A percentile compares a stretch with the other conserved stretches of the same genome.
phyloP scores from a whole-genome alignment of 2,888 invertebrate genomes.

The Caenorhabditis sp. region DNA sequence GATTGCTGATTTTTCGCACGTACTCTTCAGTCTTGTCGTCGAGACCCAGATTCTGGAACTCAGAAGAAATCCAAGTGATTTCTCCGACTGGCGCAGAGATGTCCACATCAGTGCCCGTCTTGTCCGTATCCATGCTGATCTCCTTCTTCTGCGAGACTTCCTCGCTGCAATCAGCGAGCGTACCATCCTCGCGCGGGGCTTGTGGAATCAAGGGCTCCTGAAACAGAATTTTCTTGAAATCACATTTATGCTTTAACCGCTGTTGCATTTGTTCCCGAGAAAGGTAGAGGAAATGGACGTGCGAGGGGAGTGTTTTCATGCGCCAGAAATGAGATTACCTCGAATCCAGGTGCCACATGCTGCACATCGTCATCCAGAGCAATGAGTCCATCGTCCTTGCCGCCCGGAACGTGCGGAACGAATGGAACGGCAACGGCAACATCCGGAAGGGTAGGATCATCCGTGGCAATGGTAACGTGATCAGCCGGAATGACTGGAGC shows the following conservation, averaged over 20 bases:
- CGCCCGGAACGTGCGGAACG: slow-evolving; percentile 15
- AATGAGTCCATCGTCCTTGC: slow-evolving; percentile 24
- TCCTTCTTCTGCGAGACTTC: slow-evolving; percentile 30
- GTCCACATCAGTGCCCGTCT: slow-evolving; percentile 1
- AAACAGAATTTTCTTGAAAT: not conserved
- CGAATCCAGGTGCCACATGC: slow-evolving; percentile 39
- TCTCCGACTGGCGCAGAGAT: slow-evolving; percentile 23
- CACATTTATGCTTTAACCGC: too few species aligned
- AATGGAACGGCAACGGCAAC: slow-evolving; percentile 33
- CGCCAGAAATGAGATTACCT: slow-evolving; percentile 11
- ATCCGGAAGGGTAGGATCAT: slow-evolving; percentile 23
- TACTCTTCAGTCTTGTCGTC: slow-evolving; percentile 32
- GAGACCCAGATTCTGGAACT: slow-evolving; percentile 5
- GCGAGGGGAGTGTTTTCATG: not conserved
- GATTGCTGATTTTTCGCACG: slow-evolving; percentile 40
- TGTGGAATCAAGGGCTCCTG: slow-evolving; percentile 51
- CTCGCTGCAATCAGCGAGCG: slow-evolving; percentile 47
- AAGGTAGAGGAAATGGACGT: too few species aligned
- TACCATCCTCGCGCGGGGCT: slow-evolving; percentile 35
- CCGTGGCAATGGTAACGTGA: slow-evolving; percentile 28
- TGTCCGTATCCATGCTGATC: slow-evolving; percentile 55
- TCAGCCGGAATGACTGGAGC: slow-evolving; percentile 34
- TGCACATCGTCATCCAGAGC: slow-evolving; percentile 15
- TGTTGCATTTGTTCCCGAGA: too few species aligned
- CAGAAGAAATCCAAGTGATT: slow-evolving; percentile 16